Conservation (phyloP, 2,113 vertebrate species). For the Pollimyrus isidori region DNA sequence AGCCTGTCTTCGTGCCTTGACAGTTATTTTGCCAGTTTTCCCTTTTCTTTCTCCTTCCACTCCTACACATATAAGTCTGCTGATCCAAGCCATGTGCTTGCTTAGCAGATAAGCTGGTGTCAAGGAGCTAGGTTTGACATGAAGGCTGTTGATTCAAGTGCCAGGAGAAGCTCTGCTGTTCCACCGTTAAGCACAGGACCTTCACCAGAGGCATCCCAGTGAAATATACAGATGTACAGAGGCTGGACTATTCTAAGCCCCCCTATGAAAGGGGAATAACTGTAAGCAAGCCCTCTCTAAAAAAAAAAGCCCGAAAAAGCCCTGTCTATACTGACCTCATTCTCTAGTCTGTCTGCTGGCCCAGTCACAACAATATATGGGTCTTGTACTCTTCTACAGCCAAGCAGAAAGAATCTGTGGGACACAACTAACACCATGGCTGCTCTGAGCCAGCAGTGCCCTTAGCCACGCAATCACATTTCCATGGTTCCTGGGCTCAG, state of each 20-base stretch:
- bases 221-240: neutral
- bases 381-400: neutral
- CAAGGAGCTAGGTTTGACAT: neutral
- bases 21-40: neutral
- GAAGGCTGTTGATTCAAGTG: neutral
- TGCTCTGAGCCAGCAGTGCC: neutral
- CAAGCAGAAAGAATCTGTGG: neutral
- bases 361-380: neutral
- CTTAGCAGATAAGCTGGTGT: neutral
- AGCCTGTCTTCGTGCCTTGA: neutral
- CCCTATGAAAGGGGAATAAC: neutral
- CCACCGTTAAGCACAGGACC: neutral
- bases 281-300: neutral
- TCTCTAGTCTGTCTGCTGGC: neutral
- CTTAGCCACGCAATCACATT: neutral
- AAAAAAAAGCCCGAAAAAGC: no score
- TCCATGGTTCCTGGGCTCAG: neutral
- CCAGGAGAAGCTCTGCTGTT: neutral
- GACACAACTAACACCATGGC: neutral
- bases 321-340: neutral
- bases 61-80: neutral
- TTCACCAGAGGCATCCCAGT: neutral
- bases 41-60: neutral
- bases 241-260: neutral
- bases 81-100: neutral